Percentiles rank a stretch among this genome's conserved stretches.
Evolutionary conservation across 2,113 vertebrate species (phyloP).

Genomic region (Athene cunicularia): DNA sequence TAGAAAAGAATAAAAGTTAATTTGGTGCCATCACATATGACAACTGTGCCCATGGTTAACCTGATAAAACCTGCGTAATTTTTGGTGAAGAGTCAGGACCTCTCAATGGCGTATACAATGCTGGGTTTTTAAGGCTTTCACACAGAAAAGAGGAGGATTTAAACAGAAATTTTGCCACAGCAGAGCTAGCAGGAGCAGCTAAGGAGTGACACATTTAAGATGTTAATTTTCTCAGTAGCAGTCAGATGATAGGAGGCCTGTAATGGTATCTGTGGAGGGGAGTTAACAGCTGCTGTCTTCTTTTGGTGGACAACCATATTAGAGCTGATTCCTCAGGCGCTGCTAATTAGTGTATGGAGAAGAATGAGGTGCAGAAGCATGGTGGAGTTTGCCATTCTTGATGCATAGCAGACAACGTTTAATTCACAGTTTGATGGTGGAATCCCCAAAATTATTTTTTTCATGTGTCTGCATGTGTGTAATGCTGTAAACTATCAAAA

Average conservation of each 20-base stretch:
- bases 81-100: background rate
- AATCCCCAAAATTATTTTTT: constrained; percentile 7
- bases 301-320: background rate
- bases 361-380: background rate
- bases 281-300: constrained; percentile 27
- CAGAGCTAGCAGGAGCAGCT: background rate
- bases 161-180: background rate
- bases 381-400: background rate
- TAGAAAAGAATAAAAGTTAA: background rate
- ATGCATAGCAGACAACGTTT: background rate
- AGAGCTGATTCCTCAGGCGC: background rate
- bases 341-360: background rate
- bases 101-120: background rate
- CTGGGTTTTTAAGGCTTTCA: too few relatives aligned
- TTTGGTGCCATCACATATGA: background rate
- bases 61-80: background rate
- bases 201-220: background rate
- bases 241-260: background rate
- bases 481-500: background rate
- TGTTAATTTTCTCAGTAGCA: background rate
- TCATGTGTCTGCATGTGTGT: background rate
- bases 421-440: background rate
- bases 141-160: background rate
- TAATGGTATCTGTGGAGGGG: background rate
- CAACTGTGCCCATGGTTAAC: background rate